Base-by-base conservation (phyloP, 2,797 vertebrate species). In the Liparis tanakae region DNA sequence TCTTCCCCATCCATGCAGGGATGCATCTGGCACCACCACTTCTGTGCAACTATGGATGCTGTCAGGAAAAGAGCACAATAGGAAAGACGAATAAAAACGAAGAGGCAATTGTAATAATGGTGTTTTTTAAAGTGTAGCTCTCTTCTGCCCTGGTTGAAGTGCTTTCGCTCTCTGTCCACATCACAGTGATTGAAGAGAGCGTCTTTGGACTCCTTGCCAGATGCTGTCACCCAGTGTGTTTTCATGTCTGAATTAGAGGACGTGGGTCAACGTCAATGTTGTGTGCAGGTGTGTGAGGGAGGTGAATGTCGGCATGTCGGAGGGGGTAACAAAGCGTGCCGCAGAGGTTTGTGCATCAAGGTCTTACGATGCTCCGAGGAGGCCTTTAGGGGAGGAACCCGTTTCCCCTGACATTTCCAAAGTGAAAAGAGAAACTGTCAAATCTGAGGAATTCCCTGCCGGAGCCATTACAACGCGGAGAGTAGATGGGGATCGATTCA, bases 1-100 rank as follows among this genome's bases (percentile, higher is more conserved):
- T 98, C 97, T 80, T 99, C 98, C 41, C 96, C 97, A 0, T 93
- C 94, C 85, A 99, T 95, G 86, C 98, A 99, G 1, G 98, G 98
- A 85, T 98, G 95, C 98, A 99, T 99, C 90, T 98, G 97, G 91
- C 98, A 99, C 98, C 98, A 99, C 98, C 97, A 98, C 89, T 96
- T 98, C 95, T 99, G 98, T 82, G 97, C 95, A 91, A 99, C 97
- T 75, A 99, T 96, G 89, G 96, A 96, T 60, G 98, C 98, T 99
- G 93, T 14, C 70, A 70, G 41, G 67, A 75, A 78, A 68, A 2
- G 33, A 39, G 62, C 10, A 17, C 2, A 10, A 13, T 2, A 17
- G 13, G 22, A 14, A 33, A 66, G 46, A 33, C 3, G 30, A 61
- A 14, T 14, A 41, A 56, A 59, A 14, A 33, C 15, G 25, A 39